A percentile compares a stretch with the other conserved stretches of the same genome.
phyloP scores from a whole-genome alignment of 2,113 vertebrate species.

The Rhinopomastus cyanomelas region DNA sequence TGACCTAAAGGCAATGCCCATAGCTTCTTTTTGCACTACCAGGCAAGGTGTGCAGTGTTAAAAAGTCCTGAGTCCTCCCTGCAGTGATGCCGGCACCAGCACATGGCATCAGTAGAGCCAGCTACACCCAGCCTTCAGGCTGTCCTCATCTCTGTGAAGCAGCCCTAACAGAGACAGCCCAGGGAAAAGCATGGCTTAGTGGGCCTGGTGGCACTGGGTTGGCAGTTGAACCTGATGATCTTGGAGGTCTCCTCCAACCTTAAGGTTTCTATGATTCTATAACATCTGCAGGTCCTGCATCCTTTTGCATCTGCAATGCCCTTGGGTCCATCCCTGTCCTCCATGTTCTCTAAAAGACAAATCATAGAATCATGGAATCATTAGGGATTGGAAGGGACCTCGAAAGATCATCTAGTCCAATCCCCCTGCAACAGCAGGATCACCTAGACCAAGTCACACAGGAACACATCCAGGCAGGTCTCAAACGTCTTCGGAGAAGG shows the following conservation, averaged over 20 bases:
- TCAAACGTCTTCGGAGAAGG: no score
- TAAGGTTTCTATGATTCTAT: no score
- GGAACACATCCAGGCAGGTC: no score
- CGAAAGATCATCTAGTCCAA: no score
- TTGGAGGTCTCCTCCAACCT: no score
- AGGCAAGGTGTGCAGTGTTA: not conserved
- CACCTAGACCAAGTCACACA: no score
- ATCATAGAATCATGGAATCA: no score
- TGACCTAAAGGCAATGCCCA: not conserved
- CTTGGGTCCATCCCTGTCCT: not conserved
- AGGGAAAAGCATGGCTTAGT: not conserved
- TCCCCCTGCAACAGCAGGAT: no score
- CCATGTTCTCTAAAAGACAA: not conserved
- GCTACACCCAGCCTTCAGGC: not conserved
- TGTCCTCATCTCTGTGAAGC: not conserved
- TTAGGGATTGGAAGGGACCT: no score
- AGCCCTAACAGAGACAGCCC: not conserved
- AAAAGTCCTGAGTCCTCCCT: not conserved
- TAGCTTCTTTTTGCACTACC: not conserved
- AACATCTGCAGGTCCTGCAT: not conserved
- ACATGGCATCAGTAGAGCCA: rapidly evolving
- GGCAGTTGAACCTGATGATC: no score
- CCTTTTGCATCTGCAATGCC: not conserved
- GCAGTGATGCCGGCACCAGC: not conserved
- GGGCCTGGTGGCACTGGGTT: no score